These are phyloP conservation scores for Entosphenus tridentatus DNA, from an alignment of 2,113 vertebrate genomes.

Conservation along the genomic window DNA sequence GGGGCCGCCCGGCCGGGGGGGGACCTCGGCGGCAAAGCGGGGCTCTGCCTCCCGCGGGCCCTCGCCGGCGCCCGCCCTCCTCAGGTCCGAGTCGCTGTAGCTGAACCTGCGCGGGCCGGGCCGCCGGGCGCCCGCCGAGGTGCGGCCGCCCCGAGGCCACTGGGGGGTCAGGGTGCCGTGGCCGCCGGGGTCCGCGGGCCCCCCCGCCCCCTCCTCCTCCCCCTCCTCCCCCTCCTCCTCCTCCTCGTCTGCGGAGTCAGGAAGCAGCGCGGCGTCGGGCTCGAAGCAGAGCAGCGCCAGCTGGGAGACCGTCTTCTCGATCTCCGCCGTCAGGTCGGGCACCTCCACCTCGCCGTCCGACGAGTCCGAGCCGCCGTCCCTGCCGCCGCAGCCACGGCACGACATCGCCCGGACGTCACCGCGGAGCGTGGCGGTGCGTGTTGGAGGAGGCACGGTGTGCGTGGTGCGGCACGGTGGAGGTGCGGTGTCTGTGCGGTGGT, in stretches of 20 bases:
- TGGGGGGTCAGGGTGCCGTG: slow-evolving; percentile 34
- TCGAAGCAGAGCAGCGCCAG: slow-evolving; percentile 31
- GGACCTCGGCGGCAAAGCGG: too few species aligned
- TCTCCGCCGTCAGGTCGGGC: slow-evolving; percentile 51
- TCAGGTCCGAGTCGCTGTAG: slow-evolving; percentile 64
- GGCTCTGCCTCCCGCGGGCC: too few species aligned
- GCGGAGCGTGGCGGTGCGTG: too few species aligned
- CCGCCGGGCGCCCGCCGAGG: slow-evolving; percentile 26
- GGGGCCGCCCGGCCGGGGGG: too few species aligned
- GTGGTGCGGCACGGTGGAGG: too few species aligned
- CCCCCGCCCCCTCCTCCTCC: slow-evolving; percentile 10
- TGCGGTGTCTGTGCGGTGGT: slow-evolving; percentile 8
- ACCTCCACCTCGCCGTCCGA: slow-evolving; percentile 25
- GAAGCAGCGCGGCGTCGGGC: slow-evolving; percentile 10
- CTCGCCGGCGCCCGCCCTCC: slow-evolving; percentile 19
- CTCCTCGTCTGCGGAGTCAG: too few species aligned
- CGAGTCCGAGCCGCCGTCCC: too few species aligned
- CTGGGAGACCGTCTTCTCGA: slow-evolving; percentile 63
- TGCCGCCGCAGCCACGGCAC: too few species aligned
- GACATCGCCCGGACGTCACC: too few species aligned
- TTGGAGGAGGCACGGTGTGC: too few species aligned
- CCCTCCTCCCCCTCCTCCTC: slow-evolving; percentile 7
- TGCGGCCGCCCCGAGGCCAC: slow-evolving; percentile 30
- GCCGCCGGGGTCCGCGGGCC: slow-evolving; percentile 20
- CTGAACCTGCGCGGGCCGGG: slow-evolving; percentile 34